Evolutionary conservation across 2,888 invertebrate species (phyloP), one percentile per base, ranked within the genome.

Genomic region (Stenotaenia linearis): DNA sequence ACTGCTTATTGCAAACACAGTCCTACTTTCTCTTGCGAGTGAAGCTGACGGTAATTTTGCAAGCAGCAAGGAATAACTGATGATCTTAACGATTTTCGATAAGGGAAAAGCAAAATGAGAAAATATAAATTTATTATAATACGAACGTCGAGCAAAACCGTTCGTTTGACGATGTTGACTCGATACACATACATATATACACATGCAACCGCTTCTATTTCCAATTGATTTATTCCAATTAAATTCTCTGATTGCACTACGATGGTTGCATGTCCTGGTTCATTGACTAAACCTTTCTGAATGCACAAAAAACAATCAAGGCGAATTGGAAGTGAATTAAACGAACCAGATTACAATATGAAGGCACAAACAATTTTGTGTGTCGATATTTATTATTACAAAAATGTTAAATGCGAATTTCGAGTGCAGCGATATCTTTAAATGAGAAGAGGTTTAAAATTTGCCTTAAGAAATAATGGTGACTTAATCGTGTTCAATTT

Each of bases 401-500:
- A n/a, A n/a, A n/a, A n/a, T n/a, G n/a, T n/a, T n/a, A n/a, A n/a
- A n/a, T n/a, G n/a, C n/a, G n/a, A n/a, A n/a, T n/a, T n/a, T n/a
- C n/a, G n/a, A n/a, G n/a, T n/a, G n/a, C n/a, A n/a, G 23, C 56
- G 69, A 69, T 69, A 28, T 7, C 23, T 69, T 28, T 69, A 69
- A 69, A 69, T 50, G 50, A 69, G 12, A 23, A 28, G 25, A 9
- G 69, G 10, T 69, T 69, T 69, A 69, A 69, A 69, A 69, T 69
- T 69, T 69, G 25, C 25, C 69, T 69, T 28, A 69, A 23, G 69
- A 69, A 69, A 69, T 28, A 28, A 69, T 69, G 28, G 28, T 15
- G 69, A 15, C 69, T 69, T 69, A 69, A 69, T 69, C 69, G 69
- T n/a, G 25, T 69, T 69, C 69, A 69, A 69, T 69, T 69, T 23